A percentile compares a stretch with the other conserved stretches of the same genome.
These are phyloP conservation scores for human DNA, from an alignment of 2,113 vertebrate genomes.

Conservation along the genomic window DNA sequence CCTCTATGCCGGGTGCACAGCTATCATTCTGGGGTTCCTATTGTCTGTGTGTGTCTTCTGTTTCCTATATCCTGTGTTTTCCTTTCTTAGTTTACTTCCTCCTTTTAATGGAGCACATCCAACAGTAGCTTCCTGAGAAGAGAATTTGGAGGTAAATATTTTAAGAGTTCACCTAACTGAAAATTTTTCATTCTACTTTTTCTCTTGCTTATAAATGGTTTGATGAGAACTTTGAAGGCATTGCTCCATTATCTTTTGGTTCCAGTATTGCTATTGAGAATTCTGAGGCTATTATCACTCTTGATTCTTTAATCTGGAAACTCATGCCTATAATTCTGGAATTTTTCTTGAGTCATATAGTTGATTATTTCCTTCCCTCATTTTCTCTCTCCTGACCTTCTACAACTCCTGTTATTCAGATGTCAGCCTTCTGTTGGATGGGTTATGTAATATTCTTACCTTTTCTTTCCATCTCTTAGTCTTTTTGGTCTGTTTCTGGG, in stretches of 20 bases:
- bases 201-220: not conserved
- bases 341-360: not conserved
- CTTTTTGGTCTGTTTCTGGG: constrained; percentile 1
- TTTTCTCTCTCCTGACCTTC: not conserved
- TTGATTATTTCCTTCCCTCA: not conserved
- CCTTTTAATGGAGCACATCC: not conserved
- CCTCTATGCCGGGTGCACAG: not conserved
- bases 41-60: not conserved
- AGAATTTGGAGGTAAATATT: constrained; percentile 26
- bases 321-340: not conserved
- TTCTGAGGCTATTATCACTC: not conserved
- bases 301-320: constrained; percentile 13
- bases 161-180: not conserved
- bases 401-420: not conserved
- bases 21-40: not conserved
- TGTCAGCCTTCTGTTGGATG: not conserved
- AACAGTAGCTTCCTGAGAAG: not conserved
- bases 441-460: not conserved
- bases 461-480: constrained; percentile 2
- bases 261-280: not conserved
- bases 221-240: not conserved
- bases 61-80: not conserved
- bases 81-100: not conserved
- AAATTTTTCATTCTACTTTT: not conserved
- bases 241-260: not conserved